Conservation (phyloP, 1,140 invertebrate genomes). For the Halesus radiatus region DNA sequence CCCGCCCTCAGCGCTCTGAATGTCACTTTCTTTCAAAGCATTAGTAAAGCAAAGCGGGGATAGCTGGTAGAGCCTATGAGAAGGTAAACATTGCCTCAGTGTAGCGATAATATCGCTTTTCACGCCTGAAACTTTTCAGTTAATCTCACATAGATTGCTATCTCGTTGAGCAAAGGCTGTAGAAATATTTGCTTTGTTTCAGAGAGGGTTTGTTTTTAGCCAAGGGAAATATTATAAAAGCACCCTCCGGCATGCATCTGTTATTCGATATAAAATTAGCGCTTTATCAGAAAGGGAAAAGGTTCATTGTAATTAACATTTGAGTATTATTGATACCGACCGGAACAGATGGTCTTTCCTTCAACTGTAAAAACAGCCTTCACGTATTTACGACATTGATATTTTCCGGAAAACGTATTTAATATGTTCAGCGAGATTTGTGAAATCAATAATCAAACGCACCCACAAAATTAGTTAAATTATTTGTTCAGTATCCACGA, state of each 20-base stretch:
- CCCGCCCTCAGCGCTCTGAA: not conserved
- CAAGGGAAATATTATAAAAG: slow-evolving; percentile 36
- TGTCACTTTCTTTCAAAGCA: slow-evolving; percentile 40
- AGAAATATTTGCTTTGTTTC: slow-evolving; percentile 52
- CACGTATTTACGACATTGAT: too few relatives aligned
- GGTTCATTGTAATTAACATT: slow-evolving; percentile 27
- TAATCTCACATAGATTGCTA: slow-evolving; percentile 48
- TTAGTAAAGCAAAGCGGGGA: slow-evolving; percentile 38
- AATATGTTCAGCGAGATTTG: too few relatives aligned
- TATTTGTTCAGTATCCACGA: too few relatives aligned
- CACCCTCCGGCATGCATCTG: slow-evolving; percentile 33
- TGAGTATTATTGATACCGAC: not conserved
- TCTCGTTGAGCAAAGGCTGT: slow-evolving; percentile 41
- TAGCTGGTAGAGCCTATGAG: slow-evolving; percentile 35
- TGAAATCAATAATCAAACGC: too few relatives aligned
- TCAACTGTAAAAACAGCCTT: too few relatives aligned
- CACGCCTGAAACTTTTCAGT: slow-evolving; percentile 39
- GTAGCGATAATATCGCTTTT: slow-evolving; percentile 47
- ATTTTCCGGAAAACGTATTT: too few relatives aligned
- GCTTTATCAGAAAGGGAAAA: slow-evolving; percentile 5
- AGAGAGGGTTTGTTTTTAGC: slow-evolving; percentile 41
- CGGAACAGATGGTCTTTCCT: not conserved
- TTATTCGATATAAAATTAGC: slow-evolving; percentile 36
- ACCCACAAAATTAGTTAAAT: too few relatives aligned
- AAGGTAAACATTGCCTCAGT: slow-evolving; percentile 37